A percentile compares a stretch with the other conserved stretches of the same genome.
Conservation (phyloP, 2,113 vertebrate species). For the Ophthalmolycus amberensis region DNA sequence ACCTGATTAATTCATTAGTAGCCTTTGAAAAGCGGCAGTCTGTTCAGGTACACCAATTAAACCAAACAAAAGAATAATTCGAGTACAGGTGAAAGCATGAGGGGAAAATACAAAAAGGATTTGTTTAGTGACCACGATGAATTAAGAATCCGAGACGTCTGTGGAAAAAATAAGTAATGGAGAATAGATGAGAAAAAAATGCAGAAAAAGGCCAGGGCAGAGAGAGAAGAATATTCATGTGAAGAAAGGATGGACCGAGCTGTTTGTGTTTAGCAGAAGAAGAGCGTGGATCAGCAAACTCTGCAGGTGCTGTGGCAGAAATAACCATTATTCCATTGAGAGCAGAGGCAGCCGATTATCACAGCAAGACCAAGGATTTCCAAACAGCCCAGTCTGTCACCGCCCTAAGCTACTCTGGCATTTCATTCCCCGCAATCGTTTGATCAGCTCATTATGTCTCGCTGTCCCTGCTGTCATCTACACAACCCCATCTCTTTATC, state of each 20-base stretch:
- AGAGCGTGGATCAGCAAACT: conserved; percentile 8
- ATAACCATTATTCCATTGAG: conserved; percentile 33
- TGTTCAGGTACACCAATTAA: conserved; percentile 29
- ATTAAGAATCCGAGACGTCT: conserved; percentile 1
- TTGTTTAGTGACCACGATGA: neutral
- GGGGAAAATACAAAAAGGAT: conserved; percentile 2
- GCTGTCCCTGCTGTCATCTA: conserved; percentile 52
- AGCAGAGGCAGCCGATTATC: conserved; percentile 40
- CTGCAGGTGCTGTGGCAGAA: conserved; percentile 34
- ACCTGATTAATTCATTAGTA: conserved; percentile 17
- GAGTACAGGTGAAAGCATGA: neutral
- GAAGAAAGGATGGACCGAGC: neutral
- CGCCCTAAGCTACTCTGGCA: conserved; percentile 42
- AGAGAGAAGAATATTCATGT: neutral
- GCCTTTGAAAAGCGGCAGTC: conserved; percentile 1
- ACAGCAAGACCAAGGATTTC: conserved; percentile 44
- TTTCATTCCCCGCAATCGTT: conserved; percentile 63
- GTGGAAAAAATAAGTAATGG: neutral
- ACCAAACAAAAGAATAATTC: conserved; percentile 24
- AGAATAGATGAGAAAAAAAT: neutral
- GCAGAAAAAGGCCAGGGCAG: neutral
- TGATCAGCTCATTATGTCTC: conserved; percentile 69
- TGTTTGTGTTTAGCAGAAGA: conserved; percentile 2
- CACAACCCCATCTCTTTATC: conserved; percentile 46
- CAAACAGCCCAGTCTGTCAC: conserved; percentile 43